Base-by-base conservation (phyloP, 1,140 invertebrate genomes). In the Riptortus pedestris region DNA sequence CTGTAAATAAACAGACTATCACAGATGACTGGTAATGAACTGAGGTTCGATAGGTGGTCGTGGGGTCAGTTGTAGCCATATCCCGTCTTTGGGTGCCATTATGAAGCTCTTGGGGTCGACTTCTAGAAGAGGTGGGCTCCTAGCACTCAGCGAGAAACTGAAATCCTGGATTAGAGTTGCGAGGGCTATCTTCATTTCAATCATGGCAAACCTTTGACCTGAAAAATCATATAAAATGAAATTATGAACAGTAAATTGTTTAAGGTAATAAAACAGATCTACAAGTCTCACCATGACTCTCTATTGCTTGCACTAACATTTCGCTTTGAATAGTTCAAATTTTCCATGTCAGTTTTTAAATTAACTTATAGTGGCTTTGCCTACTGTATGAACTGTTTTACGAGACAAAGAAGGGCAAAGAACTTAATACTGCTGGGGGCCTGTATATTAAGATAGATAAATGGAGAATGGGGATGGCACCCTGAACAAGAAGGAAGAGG, bases 161-260 rank as follows among this genome's bases (percentile, higher is more conserved):
- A 75, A 83, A 20, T 72, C 69, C 9, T 76, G 73, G n/a, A 82
- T 70, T 14, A 82, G 68, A 14, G 72, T 71, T 1, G 77, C 73
- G 27, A 82, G 63, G 1, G 79, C 70, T 7, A 77, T 72, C 67
- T 81, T 81, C 65, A 77, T 74, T 71, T 83, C 80, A 68, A 79
- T 72, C 64, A 76, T 64, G 7, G 81, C 81, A 71, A 83, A 83
- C 67, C 61, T 68, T 63, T 65, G 66, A 3, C 70, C 71, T 72
- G 31, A 48, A 68, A 68, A 43, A 67, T 66, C 60, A 59, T n/a
- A 29, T 24, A 24, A 9, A n/a, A 43, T 9, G n/a, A 43, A 43
- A 43, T n/a, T 11, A 43, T 43, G n/a, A n/a, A 43, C 11, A 43
- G 11, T 43, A 43, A 11, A 43, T 11, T 43, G n/a, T n/a, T 43